These are phyloP conservation scores for Cydia pomonella DNA, from an alignment of 1,140 invertebrate genomes.

Conservation along the genomic window DNA sequence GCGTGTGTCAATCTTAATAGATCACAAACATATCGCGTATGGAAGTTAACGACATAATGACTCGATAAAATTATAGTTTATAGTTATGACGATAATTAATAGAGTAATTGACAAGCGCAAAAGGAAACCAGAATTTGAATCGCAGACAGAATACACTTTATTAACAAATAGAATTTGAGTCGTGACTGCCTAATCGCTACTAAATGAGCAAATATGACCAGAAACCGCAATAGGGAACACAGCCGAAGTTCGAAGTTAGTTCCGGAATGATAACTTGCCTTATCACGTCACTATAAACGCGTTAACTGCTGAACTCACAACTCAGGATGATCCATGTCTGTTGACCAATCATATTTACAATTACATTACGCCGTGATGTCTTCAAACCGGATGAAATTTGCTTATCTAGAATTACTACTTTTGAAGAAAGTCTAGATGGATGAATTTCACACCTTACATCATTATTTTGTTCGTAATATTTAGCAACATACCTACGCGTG, in stretches of 20 bases:
- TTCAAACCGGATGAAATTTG: background rate
- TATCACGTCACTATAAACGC: constrained; percentile 14
- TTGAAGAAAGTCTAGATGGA: background rate
- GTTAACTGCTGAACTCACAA: constrained; percentile 8
- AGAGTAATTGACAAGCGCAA: constrained; percentile 8
- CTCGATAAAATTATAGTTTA: constrained; percentile 24
- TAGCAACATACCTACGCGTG: constrained; percentile 17
- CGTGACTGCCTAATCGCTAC: background rate
- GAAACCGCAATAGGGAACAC: background rate
- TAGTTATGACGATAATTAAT: constrained; percentile 14
- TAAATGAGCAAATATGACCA: background rate
- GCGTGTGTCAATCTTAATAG: constrained; percentile 6
- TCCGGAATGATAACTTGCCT: constrained; percentile 7
- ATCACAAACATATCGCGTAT: constrained; percentile 2
- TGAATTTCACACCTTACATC: background rate
- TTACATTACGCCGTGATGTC: background rate
- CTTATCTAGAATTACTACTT: background rate
- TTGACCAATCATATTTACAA: background rate
- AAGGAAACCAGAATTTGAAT: constrained; percentile 3
- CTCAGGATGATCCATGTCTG: background rate
- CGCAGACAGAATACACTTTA: background rate
- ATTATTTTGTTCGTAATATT: constrained; percentile 14
- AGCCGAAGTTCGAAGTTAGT: background rate
- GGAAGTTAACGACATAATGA: constrained; percentile 22
- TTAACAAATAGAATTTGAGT: background rate